Percentiles rank a stretch among this genome's conserved stretches.
phyloP scores from a whole-genome alignment of 2,113 vertebrate species.

The Dipodomys merriami region DNA sequence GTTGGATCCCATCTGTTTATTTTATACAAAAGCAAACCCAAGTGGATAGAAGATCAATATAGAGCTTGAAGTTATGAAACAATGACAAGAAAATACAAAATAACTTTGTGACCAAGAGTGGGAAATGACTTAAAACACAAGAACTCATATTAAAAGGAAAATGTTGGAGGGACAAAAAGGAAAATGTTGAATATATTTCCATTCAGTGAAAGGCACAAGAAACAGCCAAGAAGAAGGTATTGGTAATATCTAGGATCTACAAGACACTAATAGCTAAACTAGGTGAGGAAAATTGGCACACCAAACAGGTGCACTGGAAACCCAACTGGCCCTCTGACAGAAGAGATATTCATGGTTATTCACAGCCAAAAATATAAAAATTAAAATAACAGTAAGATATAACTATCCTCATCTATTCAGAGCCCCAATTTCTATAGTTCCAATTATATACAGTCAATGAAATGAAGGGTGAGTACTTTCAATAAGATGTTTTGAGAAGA shows the following conservation, averaged over 20 bases:
- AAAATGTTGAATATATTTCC: neutral
- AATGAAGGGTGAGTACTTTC: too few relatives aligned
- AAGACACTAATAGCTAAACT: neutral
- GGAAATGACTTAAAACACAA: neutral
- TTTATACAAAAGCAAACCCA: conserved; percentile 3
- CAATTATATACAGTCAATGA: neutral
- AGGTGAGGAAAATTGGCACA: neutral
- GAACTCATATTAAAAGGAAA: neutral
- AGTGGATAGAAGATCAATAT: neutral
- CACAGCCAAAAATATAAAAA: neutral
- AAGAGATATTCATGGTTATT: neutral
- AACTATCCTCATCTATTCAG: too few relatives aligned
- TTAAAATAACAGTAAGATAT: neutral
- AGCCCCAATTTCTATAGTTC: neutral
- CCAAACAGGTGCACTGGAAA: neutral
- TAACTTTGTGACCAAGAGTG: neutral
- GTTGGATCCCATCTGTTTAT: neutral
- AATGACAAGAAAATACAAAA: conserved; percentile 40
- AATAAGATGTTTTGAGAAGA: too few relatives aligned
- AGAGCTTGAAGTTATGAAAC: neutral
- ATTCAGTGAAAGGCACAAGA: neutral
- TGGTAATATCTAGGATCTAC: neutral
- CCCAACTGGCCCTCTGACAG: neutral
- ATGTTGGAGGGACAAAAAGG: too few relatives aligned
- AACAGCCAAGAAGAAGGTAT: neutral